Base-by-base conservation (phyloP, 2,113 vertebrate species). In the Microtus richardsoni region DNA sequence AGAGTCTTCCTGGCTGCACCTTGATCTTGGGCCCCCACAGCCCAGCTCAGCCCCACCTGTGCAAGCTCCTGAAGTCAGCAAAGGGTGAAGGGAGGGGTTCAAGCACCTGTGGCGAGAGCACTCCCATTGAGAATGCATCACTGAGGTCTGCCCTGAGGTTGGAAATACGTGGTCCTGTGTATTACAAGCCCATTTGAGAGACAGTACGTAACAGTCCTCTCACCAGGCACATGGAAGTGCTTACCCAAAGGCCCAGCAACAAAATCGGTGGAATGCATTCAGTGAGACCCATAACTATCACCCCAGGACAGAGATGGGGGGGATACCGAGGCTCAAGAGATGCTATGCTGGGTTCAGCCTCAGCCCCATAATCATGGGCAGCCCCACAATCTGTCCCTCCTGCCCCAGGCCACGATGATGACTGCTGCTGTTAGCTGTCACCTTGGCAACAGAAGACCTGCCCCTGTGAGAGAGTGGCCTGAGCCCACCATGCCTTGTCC, bases 31-130 rank as follows among this genome's bases (percentile, higher is more conserved):
- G 24, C 58, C 73, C 36, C 52, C 3, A 6, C 0, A 14, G 83
- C 68, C 85, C 13, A 1, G 9, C 0, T 47, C n/a, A 21, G 2
- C 86, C 36, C 71, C 16, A 26, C 36, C 36, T 2, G 62, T 39
- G 54, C 36, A 1, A 0, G 60, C 36, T 44, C 82, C 58, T 22
- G 17, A 3, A 3, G 26, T 41, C 58, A 47, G n/a, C 64, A 17
- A 0, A 0, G 49, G 7, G 9, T 7, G 9, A 33, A 39, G 16
- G 39, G 6, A 17, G 5, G 5, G 66, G 0, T 1, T 8, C n/a
- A 26, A 0, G 0, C 33, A 4, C 33, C 64, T 11, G 13, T 36
- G 58, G 68, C 14, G 17, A 16, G 58, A 36, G 79, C 6, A 9
- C 30, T 16, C 28, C 11, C 3, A 0, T 4, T 1, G 16, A 17